Percentiles rank a stretch among this genome's conserved stretches.
These are phyloP conservation scores for Cryptocephalus primarius DNA, from an alignment of 2,888 invertebrate genomes.

Conservation along the genomic window DNA sequence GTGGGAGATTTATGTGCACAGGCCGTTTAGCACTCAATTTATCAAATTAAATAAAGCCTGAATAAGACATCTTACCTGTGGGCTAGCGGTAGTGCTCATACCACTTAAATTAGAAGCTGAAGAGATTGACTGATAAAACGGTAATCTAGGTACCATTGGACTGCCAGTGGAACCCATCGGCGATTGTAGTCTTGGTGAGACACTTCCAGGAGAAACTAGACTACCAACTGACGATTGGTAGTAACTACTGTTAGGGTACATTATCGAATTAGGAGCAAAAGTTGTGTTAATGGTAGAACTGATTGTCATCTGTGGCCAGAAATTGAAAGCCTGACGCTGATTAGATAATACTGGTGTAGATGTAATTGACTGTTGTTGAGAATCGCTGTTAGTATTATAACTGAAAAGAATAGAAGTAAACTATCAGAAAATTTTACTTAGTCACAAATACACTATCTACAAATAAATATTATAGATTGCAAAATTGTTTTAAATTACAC, in stretches of 20 bases:
- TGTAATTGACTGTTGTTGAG: conserved; percentile 6
- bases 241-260: conserved; percentile 7
- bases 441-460: too few species aligned
- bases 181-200: conserved; percentile 5
- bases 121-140: conserved; percentile 1
- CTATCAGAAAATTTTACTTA: too few species aligned
- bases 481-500: too few species aligned
- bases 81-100: too few species aligned
- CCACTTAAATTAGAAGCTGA: background rate
- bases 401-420: background rate
- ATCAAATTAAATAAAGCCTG: too few species aligned
- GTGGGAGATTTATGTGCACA: too few species aligned
- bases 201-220: background rate
- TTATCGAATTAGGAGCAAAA: conserved; percentile 3
- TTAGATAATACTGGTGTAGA: conserved; percentile 1
- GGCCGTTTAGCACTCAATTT: too few species aligned
- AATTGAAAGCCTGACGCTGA: conserved; percentile 10
- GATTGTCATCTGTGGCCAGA: conserved; percentile 12
- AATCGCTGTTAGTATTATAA: conserved; percentile 4
- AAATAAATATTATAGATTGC: too few species aligned
- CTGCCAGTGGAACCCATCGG: conserved; percentile 3
- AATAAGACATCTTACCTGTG: too few species aligned
- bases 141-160: conserved; percentile 5
- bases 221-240: conserved; percentile 3
- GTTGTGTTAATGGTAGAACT: conserved; percentile 2